A percentile compares a stretch with the other conserved stretches of the same genome.
Evolutionary conservation across 2,888 invertebrate genomes (phyloP).

Genomic region (Meganola albula): DNA sequence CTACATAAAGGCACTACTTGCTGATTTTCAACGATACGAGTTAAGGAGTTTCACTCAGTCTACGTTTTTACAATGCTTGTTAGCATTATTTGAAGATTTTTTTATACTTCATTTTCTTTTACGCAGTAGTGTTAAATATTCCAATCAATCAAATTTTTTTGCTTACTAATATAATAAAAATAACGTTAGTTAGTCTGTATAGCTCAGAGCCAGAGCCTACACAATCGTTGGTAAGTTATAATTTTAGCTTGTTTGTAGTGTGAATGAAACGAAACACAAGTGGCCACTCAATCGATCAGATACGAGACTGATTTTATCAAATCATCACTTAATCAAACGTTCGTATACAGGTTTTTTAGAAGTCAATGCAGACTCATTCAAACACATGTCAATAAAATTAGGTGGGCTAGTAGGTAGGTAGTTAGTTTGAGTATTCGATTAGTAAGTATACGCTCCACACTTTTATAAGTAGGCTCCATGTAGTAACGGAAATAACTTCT

Average conservation of each 20-base stretch:
- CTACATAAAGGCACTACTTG: too few relatives aligned
- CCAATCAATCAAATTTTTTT: too few relatives aligned
- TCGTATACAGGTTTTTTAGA: conserved; percentile 28
- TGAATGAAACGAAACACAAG: conserved; percentile 40
- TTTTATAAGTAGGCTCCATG: too few relatives aligned
- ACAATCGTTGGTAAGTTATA: conserved; percentile 29
- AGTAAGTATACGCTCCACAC: too few relatives aligned
- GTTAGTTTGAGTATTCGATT: conserved; percentile 11
- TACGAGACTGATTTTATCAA: conserved; percentile 35
- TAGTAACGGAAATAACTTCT: too few relatives aligned
- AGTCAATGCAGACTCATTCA: conserved; percentile 24
- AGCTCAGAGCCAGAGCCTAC: conserved; percentile 2
- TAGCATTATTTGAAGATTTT: too few relatives aligned
- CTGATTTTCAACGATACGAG: too few relatives aligned
- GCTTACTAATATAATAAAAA: too few relatives aligned
- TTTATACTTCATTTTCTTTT: too few relatives aligned
- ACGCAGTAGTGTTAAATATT: too few relatives aligned
- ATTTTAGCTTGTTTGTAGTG: conserved; percentile 39
- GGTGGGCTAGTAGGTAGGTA: conserved; percentile 24
- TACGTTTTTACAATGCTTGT: too few relatives aligned
- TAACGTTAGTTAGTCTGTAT: conserved; percentile 3
- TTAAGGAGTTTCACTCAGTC: too few relatives aligned
- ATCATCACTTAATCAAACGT: conserved; percentile 44
- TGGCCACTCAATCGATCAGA: conserved; percentile 40
- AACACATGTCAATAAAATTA: conserved; percentile 33